Conservation (phyloP, 2,113 vertebrate genomes). For the Penelope pileata region DNA sequence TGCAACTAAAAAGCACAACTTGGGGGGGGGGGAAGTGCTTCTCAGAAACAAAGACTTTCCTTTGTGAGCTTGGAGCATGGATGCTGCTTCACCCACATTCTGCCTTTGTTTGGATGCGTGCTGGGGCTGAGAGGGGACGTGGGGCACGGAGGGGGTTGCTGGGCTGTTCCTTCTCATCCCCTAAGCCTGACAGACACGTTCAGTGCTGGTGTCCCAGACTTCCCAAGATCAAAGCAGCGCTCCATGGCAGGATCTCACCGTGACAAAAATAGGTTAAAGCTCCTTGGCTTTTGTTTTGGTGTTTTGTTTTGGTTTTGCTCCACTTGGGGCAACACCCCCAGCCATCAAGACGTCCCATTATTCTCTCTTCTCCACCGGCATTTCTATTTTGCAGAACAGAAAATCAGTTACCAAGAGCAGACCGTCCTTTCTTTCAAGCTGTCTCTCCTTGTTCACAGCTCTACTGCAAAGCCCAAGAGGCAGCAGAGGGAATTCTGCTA, state of each 20-base stretch:
- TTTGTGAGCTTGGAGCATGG: not conserved
- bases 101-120: not conserved
- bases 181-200: not conserved
- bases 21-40: not conserved
- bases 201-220: not conserved
- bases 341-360: not conserved
- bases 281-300: not conserved
- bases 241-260: not conserved
- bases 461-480: not conserved
- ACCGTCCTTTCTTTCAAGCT: not conserved
- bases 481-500: not conserved
- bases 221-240: not conserved
- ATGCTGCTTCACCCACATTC: not conserved
- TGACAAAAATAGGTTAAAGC: not conserved
- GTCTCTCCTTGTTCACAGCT: not conserved
- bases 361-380: not conserved
- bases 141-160: not conserved
- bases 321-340: not conserved
- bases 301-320: not conserved
- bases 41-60: not conserved
- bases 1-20: not conserved
- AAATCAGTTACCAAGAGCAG: not conserved
- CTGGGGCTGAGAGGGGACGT: not conserved
- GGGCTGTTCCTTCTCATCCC: rapidly evolving
- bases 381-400: not conserved